phyloP scores from a whole-genome alignment of 2,797 vertebrate genomes.

The Lophotriccus pileatus region DNA sequence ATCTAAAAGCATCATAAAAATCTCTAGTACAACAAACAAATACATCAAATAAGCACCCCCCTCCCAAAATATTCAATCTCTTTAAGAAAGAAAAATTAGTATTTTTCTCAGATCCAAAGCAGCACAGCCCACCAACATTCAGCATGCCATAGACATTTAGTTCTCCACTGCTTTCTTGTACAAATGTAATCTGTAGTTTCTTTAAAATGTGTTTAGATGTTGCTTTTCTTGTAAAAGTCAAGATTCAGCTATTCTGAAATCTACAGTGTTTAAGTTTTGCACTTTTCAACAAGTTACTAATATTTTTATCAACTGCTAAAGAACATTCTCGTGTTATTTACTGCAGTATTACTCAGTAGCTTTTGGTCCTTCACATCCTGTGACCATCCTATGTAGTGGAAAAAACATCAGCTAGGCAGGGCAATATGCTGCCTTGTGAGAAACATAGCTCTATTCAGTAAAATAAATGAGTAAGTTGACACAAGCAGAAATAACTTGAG shows the following conservation, averaged over 20 bases:
- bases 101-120: not conserved
- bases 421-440: not conserved
- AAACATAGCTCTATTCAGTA: conserved; percentile 73
- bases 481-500: conserved; percentile 1
- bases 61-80: not conserved
- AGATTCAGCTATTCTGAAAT: not conserved
- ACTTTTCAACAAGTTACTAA: not conserved
- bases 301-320: not conserved
- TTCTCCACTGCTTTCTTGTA: not conserved
- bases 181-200: not conserved
- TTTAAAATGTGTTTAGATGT: not conserved
- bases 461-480: conserved; percentile 54
- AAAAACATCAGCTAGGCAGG: not conserved
- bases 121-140: not conserved
- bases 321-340: not conserved
- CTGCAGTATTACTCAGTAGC: not conserved
- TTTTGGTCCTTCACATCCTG: not conserved
- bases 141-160: not conserved
- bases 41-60: not conserved
- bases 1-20: not conserved
- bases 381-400: not conserved
- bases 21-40: not conserved
- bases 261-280: not conserved
- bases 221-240: not conserved
- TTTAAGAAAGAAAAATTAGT: not conserved